phyloP scores from a whole-genome alignment of 2,113 vertebrate species.

The Poicephalus meyeri region DNA sequence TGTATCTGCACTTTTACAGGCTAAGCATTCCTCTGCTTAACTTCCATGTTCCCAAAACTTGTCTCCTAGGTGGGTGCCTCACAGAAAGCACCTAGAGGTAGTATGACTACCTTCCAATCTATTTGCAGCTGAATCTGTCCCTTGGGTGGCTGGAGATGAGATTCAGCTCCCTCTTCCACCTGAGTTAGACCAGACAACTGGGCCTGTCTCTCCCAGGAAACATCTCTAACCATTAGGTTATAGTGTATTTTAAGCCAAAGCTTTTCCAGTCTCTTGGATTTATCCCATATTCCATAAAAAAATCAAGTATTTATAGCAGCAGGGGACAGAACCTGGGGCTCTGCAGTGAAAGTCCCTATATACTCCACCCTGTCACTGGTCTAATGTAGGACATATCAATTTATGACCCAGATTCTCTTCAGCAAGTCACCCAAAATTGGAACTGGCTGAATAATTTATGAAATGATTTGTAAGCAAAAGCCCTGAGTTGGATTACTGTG shows the following conservation, averaged over 20 bases:
- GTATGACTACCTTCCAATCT: neutral
- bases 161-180: neutral
- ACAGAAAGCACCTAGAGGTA: neutral
- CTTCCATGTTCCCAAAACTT: neutral
- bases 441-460: constrained; percentile 29
- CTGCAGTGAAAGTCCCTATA: neutral
- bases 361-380: neutral
- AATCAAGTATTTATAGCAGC: neutral
- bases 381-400: constrained; percentile 5
- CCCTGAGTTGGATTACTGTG: neutral
- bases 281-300: neutral
- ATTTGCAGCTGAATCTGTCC: neutral
- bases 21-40: neutral
- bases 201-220: neutral
- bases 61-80: neutral
- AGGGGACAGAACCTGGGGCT: neutral
- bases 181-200: neutral
- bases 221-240: neutral
- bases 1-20: neutral
- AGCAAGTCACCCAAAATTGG: constrained; percentile 11
- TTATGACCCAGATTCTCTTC: constrained; percentile 39
- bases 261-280: neutral
- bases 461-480: constrained; percentile 19
- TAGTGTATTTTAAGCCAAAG: neutral
- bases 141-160: neutral